Evolutionary conservation across 2,888 invertebrate species (phyloP).

Genomic region (Macaria liturata): DNA sequence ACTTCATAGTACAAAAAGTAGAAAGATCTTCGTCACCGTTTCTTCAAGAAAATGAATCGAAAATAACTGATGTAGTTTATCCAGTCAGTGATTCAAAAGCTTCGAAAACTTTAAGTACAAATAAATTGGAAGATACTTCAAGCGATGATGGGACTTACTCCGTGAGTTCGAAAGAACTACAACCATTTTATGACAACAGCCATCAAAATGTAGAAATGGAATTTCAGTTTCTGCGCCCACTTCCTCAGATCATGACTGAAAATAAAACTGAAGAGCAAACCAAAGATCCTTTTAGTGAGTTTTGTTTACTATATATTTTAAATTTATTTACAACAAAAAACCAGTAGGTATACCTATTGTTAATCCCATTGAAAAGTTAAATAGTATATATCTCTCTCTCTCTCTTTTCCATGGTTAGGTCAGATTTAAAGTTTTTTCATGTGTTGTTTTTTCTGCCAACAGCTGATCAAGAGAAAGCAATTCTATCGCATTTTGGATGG

Average conservation of each 20-base stretch:
- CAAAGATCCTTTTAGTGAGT: slow-evolving; percentile 28
- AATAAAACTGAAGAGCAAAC: slow-evolving; percentile 1
- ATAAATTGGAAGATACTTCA: no score
- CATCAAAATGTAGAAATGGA: slow-evolving; percentile 11
- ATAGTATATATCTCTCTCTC: no score
- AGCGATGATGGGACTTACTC: slow-evolving; percentile 10
- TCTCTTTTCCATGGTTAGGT: background rate
- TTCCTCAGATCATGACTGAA: background rate
- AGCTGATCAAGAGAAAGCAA: slow-evolving; percentile 23
- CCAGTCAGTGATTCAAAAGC: no score
- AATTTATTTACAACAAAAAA: no score
- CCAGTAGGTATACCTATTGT: background rate
- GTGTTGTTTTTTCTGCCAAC: slow-evolving; percentile 3
- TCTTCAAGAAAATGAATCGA: no score
- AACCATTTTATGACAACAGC: slow-evolving; percentile 1
- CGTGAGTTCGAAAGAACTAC: slow-evolving; percentile 11
- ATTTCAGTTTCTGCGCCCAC: slow-evolving; percentile 11
- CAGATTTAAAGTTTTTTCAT: background rate
- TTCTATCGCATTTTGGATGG: slow-evolving; percentile 21
- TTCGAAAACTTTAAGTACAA: no score
- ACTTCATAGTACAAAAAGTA: no score
- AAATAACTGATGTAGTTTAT: no score
- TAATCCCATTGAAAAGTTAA: no score
- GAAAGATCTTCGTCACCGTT: no score
- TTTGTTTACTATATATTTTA: no score